phyloP scores from a whole-genome alignment of 2,113 vertebrate genomes.

The Haemorhous mexicanus region DNA sequence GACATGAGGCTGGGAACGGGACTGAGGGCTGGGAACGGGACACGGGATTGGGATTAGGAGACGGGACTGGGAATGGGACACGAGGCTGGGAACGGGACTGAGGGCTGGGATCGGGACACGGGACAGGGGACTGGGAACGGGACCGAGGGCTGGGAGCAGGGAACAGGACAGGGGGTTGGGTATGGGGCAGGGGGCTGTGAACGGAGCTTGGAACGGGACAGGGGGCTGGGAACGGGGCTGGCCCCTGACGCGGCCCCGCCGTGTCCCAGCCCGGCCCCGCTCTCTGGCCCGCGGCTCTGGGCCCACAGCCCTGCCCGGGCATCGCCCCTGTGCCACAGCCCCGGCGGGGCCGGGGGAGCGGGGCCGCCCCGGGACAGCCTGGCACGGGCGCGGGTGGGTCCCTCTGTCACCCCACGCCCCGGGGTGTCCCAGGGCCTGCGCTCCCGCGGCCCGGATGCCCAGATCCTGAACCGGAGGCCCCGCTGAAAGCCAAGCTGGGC shows the following conservation, averaged over 20 bases:
- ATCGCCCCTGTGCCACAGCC: not conserved
- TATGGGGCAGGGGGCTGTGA: fast-evolving
- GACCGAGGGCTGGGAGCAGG: too few relatives aligned
- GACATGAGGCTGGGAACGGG: too few relatives aligned
- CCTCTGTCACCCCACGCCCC: not conserved
- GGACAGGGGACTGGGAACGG: not conserved
- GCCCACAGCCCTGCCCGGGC: not conserved
- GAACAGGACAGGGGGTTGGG: not conserved
- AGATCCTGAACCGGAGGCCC: not conserved
- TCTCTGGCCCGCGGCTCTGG: not conserved
- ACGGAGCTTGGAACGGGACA: too few relatives aligned
- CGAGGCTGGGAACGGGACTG: not conserved
- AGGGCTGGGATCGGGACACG: too few relatives aligned
- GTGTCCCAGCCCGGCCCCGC: not conserved
- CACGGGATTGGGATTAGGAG: too few relatives aligned
- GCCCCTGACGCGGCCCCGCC: not conserved
- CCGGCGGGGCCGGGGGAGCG: not conserved
- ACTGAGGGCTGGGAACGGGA: too few relatives aligned
- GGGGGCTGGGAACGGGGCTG: not conserved
- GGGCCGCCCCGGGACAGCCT: not conserved
- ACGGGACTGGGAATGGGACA: too few relatives aligned
- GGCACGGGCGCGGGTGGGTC: not conserved
- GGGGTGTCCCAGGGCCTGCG: not conserved
- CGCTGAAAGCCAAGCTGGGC: not conserved
- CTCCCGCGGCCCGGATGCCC: fast-evolving